A percentile compares a stretch with the other conserved stretches of the same genome.
These are phyloP conservation scores for Cephus pygmeus DNA, from an alignment of 2,888 invertebrate species.

Conservation along the genomic window DNA sequence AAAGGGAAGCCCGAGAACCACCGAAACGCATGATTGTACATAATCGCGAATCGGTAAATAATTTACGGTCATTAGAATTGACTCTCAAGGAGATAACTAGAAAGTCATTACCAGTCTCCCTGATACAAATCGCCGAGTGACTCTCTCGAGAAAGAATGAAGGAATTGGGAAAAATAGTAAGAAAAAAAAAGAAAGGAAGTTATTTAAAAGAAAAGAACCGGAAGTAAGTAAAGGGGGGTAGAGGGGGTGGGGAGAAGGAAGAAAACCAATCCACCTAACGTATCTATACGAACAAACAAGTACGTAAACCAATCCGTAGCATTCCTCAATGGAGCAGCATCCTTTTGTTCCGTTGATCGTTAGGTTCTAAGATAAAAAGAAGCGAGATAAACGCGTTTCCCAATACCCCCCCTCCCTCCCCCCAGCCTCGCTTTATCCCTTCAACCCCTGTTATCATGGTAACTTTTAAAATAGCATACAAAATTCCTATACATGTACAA, in stretches of 20 bases:
- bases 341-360: background rate
- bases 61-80: background rate
- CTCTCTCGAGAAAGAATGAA: too few species aligned
- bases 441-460: background rate
- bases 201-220: background rate
- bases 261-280: background rate
- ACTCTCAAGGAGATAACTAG: background rate
- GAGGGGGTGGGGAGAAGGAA: too few species aligned
- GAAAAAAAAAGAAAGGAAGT: background rate
- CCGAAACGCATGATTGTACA: conserved; percentile 49
- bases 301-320: background rate
- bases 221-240: background rate
- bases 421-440: too few species aligned
- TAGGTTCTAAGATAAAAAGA: background rate
- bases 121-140: too few species aligned
- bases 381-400: background rate
- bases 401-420: too few species aligned
- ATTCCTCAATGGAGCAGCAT: background rate
- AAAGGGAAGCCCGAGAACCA: conserved; percentile 41
- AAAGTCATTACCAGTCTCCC: background rate
- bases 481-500: background rate
- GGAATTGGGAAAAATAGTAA: background rate
- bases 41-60: conserved; percentile 40
- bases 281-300: background rate
- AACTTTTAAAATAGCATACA: background rate